These are phyloP conservation scores for Dendrocincla fuliginosa DNA, from an alignment of 2,797 vertebrate species.

Conservation along the genomic window DNA sequence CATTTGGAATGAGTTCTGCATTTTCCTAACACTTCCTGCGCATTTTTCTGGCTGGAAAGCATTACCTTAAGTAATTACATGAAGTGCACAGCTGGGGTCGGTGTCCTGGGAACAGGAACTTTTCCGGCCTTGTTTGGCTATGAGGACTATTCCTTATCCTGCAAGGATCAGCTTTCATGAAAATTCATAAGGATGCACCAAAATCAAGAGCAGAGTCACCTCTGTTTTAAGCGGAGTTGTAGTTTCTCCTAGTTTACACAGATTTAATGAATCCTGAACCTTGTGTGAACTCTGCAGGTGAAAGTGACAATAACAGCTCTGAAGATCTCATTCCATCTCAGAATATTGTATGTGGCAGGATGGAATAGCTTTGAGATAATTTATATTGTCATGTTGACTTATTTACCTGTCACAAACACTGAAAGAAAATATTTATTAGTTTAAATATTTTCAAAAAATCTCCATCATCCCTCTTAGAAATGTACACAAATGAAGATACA, in stretches of 20 bases:
- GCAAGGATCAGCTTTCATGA: background rate
- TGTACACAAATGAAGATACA: background rate
- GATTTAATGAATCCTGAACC: background rate
- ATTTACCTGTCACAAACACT: background rate
- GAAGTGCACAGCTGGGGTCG: background rate
- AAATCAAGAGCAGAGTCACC: background rate
- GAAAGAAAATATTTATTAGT: background rate
- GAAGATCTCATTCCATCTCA: background rate
- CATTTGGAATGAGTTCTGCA: background rate
- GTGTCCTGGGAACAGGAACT: background rate
- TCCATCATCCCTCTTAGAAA: background rate
- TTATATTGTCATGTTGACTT: background rate
- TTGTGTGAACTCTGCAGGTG: background rate
- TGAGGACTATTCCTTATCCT: rapidly evolving
- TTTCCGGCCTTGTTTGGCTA: background rate
- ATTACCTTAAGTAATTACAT: background rate
- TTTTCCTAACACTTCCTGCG: background rate
- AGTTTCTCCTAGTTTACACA: background rate
- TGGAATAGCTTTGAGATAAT: background rate
- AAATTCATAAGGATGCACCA: background rate
- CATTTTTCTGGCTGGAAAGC: background rate
- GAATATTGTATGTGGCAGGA: background rate
- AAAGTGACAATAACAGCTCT: background rate
- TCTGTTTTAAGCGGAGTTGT: background rate
- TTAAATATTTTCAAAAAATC: background rate